Percentiles rank a stretch among this genome's conserved stretches.
Conservation (phyloP, 2,888 invertebrate genomes). For the Harpalus rufipes region DNA sequence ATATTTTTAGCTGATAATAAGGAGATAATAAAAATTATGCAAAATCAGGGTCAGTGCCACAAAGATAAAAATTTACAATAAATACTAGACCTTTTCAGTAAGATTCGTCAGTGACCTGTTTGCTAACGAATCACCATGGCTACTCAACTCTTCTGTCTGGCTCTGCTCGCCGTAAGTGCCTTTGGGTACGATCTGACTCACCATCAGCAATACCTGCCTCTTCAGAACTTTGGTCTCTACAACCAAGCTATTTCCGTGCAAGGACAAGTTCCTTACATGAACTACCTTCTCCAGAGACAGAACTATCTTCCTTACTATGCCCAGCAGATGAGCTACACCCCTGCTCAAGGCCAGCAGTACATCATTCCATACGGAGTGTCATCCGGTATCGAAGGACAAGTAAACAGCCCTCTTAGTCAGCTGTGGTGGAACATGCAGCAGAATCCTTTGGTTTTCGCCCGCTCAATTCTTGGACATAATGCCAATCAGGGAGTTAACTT, state of each 20-base stretch:
- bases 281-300: background rate
- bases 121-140: background rate
- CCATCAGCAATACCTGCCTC: background rate
- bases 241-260: background rate
- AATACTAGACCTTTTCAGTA: background rate
- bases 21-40: background rate
- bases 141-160: background rate
- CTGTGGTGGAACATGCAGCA: too few species aligned
- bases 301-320: background rate
- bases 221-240: background rate
- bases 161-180: slow-evolving; percentile 1
- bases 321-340: background rate
- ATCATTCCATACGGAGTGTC: too few species aligned
- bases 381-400: background rate
- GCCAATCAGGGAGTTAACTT: too few species aligned
- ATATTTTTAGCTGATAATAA: background rate
- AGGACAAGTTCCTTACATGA: background rate
- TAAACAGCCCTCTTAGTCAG: background rate
- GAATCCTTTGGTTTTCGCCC: too few species aligned
- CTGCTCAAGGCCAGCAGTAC: background rate
- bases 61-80: background rate
- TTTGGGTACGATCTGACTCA: background rate
- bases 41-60: too few species aligned
- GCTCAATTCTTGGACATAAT: too few species aligned
- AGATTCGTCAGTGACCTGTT: background rate